A percentile compares a stretch with the other conserved stretches of the same genome.
These are phyloP conservation scores for Chrysolina haemoptera DNA, from an alignment of 2,888 invertebrate genomes.

Conservation along the genomic window DNA sequence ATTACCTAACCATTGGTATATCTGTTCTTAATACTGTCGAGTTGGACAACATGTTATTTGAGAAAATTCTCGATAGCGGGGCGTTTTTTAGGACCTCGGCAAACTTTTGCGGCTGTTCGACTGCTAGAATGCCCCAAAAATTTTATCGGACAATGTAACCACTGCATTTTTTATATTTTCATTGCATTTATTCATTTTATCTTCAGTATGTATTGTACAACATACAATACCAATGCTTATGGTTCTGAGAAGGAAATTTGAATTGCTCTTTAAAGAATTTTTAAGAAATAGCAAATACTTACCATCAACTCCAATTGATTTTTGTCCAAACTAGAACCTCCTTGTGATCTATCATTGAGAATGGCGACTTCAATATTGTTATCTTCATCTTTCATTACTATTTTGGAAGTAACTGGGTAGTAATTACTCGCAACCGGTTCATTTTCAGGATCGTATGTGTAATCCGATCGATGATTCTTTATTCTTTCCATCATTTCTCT, in stretches of 20 bases:
- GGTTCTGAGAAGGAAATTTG: background rate
- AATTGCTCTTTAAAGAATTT: background rate
- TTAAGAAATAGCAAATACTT: slow-evolving; percentile 1
- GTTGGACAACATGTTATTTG: too few relatives aligned
- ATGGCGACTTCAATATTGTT: slow-evolving; percentile 71
- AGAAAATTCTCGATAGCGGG: too few relatives aligned
- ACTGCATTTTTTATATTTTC: too few relatives aligned
- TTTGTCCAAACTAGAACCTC: slow-evolving; percentile 74
- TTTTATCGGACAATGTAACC: too few relatives aligned
- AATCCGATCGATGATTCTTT: slow-evolving; percentile 74
- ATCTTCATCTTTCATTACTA: slow-evolving; percentile 72
- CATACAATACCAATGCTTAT: background rate
- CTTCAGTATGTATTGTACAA: too few relatives aligned
- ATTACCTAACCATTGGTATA: too few relatives aligned
- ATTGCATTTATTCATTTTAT: too few relatives aligned
- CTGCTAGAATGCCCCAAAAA: too few relatives aligned
- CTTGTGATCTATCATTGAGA: slow-evolving; percentile 76
- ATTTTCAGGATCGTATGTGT: slow-evolving; percentile 67
- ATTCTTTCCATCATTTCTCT: slow-evolving; percentile 77
- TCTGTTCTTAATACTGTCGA: too few relatives aligned
- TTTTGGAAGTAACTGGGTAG: slow-evolving; percentile 81
- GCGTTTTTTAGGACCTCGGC: too few relatives aligned
- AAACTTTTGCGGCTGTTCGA: too few relatives aligned
- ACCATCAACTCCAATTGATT: slow-evolving; percentile 79
- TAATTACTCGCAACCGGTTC: slow-evolving; percentile 81